Evolutionary conservation across 2,888 invertebrate species (phyloP).

Genomic region (Tridacna crocea): DNA sequence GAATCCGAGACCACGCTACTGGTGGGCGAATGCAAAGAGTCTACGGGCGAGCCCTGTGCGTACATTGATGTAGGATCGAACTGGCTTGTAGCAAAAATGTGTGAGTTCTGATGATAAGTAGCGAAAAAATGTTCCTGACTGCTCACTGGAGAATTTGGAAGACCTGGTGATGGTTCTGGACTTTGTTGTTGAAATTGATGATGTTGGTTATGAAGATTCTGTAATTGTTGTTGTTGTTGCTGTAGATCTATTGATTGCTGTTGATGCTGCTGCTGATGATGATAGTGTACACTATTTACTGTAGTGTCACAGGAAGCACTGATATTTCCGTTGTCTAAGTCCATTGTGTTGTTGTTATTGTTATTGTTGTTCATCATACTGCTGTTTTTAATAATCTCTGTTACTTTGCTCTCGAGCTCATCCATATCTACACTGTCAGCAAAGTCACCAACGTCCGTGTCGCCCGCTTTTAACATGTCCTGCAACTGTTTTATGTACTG

Average conservation of each 20-base stretch:
- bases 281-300: constrained; percentile 10
- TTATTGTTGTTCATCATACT: constrained; percentile 29
- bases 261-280: neutral
- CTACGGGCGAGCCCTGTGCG: constrained; percentile 53
- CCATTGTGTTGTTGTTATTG: constrained; percentile 17
- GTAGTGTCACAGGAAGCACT: constrained; percentile 14
- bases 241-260: constrained; percentile 26
- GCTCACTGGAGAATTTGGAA: constrained; percentile 33
- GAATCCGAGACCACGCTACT: constrained; percentile 68
- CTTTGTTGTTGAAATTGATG: constrained; percentile 39
- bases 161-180: constrained; percentile 43
- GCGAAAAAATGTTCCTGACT: constrained; percentile 47
- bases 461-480: constrained; percentile 59
- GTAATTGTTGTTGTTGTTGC: constrained; percentile 2
- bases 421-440: constrained; percentile 53
- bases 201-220: constrained; percentile 35
- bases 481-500: constrained; percentile 81
- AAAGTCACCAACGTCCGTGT: constrained; percentile 39
- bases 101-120: constrained; percentile 37
- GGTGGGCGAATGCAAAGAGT: constrained; percentile 66
- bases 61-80: constrained; percentile 39
- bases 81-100: constrained; percentile 33
- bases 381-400: constrained; percentile 48
- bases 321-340: constrained; percentile 9
- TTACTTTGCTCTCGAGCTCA: constrained; percentile 46